Conservation (phyloP, 2,113 vertebrate species). For the Saimiri boliviensis region DNA sequence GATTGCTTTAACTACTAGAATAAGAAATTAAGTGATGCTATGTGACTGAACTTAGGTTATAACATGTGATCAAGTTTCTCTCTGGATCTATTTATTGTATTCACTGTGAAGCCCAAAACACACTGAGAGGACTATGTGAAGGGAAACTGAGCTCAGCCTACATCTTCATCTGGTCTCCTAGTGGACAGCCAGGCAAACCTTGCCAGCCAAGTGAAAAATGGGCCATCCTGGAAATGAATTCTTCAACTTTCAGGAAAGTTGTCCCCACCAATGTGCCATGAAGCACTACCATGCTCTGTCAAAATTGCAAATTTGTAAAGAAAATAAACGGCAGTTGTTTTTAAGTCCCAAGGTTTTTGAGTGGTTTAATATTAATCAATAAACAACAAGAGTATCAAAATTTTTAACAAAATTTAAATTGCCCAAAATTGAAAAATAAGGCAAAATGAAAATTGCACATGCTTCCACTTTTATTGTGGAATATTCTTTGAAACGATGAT, state of each 20-base stretch:
- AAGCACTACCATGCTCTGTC: background rate
- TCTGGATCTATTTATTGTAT: background rate
- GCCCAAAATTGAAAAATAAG: background rate
- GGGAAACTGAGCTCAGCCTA: background rate
- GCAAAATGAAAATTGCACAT: background rate
- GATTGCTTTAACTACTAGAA: background rate
- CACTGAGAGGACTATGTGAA: fast-evolving
- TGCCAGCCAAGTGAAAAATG: background rate
- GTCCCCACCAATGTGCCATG: background rate
- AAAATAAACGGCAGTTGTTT: background rate
- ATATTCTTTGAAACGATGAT: background rate
- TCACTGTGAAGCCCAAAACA: background rate
- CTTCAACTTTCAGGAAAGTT: background rate
- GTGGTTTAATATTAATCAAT: background rate
- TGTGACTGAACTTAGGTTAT: background rate
- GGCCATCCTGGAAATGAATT: background rate
- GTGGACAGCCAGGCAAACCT: background rate
- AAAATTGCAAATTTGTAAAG: background rate
- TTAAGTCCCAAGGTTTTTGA: background rate
- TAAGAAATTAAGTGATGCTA: background rate
- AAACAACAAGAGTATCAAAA: background rate
- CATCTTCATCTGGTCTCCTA: background rate
- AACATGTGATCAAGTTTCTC: background rate
- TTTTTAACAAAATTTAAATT: background rate
- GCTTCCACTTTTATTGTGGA: background rate